Conservation (phyloP, 2,888 invertebrate species). For the Beris morrisii region DNA sequence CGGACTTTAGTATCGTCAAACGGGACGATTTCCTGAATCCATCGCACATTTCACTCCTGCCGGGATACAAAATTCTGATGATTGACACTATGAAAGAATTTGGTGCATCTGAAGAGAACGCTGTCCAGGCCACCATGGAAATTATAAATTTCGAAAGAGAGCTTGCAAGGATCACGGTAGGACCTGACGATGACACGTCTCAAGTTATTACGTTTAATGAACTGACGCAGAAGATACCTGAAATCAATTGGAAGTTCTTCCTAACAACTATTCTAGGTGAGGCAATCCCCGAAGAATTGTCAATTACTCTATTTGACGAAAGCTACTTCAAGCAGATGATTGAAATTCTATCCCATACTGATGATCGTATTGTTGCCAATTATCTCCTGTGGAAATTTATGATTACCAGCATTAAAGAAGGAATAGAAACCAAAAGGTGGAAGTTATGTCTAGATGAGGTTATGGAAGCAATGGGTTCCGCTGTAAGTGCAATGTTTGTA, state of each 20-base stretch:
- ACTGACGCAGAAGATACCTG: slow-evolving; percentile 35
- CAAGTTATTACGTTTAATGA: slow-evolving; percentile 56
- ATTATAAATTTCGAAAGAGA: slow-evolving; percentile 43
- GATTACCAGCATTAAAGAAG: slow-evolving; percentile 33
- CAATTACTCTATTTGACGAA: slow-evolving; percentile 34
- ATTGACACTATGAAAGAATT: slow-evolving; percentile 67
- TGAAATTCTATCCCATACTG: slow-evolving; percentile 33
- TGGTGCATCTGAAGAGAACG: slow-evolving; percentile 60
- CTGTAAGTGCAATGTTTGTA: slow-evolving; percentile 70
- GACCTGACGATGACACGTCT: slow-evolving; percentile 66
- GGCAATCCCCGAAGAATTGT: slow-evolving; percentile 27
- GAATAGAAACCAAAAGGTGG: slow-evolving; percentile 77
- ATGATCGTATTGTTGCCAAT: slow-evolving; percentile 38
- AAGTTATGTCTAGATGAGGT: slow-evolving; percentile 82
- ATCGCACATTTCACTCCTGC: slow-evolving; percentile 64
- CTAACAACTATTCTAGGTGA: slow-evolving; percentile 36
- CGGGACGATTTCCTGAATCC: slow-evolving; percentile 71
- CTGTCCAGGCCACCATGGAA: slow-evolving; percentile 39
- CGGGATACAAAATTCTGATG: slow-evolving; percentile 75
- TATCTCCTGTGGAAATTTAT: slow-evolving; percentile 42
- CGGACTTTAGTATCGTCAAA: slow-evolving; percentile 69
- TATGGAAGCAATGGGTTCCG: slow-evolving; percentile 78
- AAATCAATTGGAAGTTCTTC: slow-evolving; percentile 40
- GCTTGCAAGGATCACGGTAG: slow-evolving; percentile 58
- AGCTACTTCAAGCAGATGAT: slow-evolving; percentile 36